Conservation (phyloP, 2,888 invertebrate species). For the Parnassius apollo region DNA sequence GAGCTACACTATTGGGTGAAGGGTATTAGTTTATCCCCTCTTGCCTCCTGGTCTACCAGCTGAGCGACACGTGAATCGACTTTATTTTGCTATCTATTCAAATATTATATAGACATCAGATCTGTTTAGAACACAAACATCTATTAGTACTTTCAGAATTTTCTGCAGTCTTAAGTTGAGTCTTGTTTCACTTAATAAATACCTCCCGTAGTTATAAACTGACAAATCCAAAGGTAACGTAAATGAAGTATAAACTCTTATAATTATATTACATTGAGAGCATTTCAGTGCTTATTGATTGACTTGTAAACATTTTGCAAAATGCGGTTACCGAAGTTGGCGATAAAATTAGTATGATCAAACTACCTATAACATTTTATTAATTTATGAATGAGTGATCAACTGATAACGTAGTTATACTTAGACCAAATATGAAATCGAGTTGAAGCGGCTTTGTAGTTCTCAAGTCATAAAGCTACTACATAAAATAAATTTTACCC, state of each 20-base stretch:
- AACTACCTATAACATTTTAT: background rate
- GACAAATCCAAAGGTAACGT: too few relatives aligned
- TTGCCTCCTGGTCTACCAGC: constrained; percentile 68
- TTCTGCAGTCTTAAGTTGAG: background rate
- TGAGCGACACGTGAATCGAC: constrained; percentile 72
- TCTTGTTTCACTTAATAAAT: background rate
- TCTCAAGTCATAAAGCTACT: too few relatives aligned
- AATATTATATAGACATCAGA: background rate
- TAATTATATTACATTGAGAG: too few relatives aligned
- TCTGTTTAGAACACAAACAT: background rate
- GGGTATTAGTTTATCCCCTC: constrained; percentile 47
- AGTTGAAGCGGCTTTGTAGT: too few relatives aligned
- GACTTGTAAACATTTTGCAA: too few relatives aligned
- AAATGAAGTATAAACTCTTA: too few relatives aligned
- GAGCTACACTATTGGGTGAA: constrained; percentile 38
- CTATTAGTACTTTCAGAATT: background rate
- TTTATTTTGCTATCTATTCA: constrained; percentile 45
- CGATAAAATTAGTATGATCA: too few relatives aligned
- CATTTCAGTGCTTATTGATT: too few relatives aligned
- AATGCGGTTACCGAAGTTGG: too few relatives aligned
- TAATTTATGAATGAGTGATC: constrained; percentile 3
- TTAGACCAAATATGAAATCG: too few relatives aligned
- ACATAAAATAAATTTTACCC: too few relatives aligned
- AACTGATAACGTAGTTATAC: background rate
- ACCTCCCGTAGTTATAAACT: background rate